A percentile compares a stretch with the other conserved stretches of the same genome.
Evolutionary conservation across 1,140 invertebrate genomes (phyloP).

Genomic region (Temnothorax nylanderi): DNA sequence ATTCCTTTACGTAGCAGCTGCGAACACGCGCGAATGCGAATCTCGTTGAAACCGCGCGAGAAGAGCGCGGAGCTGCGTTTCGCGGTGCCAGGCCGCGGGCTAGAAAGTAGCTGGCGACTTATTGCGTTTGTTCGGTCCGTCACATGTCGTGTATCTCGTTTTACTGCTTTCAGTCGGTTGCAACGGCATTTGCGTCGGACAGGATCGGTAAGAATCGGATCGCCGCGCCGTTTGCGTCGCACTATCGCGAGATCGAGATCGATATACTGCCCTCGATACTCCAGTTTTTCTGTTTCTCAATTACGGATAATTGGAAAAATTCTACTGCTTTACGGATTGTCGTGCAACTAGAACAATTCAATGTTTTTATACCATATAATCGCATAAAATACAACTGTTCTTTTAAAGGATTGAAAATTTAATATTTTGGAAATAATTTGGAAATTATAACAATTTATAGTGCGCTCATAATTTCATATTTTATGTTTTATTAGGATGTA

Average conservation of each 20-base stretch:
- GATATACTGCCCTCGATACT: neutral
- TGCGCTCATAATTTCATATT: neutral
- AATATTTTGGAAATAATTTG: neutral
- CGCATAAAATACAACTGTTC: neutral
- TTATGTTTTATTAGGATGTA: neutral
- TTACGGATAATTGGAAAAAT: slow-evolving; percentile 8
- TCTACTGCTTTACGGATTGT: neutral
- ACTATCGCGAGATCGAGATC: neutral
- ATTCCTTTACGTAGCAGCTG: neutral
- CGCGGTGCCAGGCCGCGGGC: slow-evolving; percentile 67
- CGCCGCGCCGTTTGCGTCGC: neutral
- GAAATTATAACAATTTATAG: neutral
- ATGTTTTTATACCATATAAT: neutral
- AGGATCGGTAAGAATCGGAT: slow-evolving; percentile 59
- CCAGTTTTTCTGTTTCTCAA: neutral
- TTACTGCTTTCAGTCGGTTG: slow-evolving; percentile 42
- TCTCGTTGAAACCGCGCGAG: slow-evolving; percentile 6
- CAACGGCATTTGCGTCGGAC: slow-evolving; percentile 68
- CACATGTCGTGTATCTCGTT: slow-evolving; percentile 38
- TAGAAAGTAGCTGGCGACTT: slow-evolving; percentile 74
- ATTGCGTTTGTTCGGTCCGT: slow-evolving; percentile 63
- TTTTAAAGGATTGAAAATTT: neutral
- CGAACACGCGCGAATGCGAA: slow-evolving; percentile 24
- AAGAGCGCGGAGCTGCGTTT: slow-evolving; percentile 36
- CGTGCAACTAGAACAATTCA: neutral